Evolutionary conservation across 2,113 vertebrate species (phyloP).

Genomic region (Bucco capensis): DNA sequence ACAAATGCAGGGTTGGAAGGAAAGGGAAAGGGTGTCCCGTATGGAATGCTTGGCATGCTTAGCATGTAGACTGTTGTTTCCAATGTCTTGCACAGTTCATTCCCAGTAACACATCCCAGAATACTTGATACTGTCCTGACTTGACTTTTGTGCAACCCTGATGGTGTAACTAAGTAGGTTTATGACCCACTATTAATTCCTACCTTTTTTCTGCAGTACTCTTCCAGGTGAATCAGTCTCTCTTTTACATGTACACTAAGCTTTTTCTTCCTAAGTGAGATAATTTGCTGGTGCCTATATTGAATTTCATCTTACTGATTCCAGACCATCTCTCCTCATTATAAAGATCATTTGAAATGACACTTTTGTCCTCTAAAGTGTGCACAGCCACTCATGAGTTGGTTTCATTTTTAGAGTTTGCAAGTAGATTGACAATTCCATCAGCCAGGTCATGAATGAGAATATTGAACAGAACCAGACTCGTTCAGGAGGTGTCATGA

Average conservation of each 20-base stretch:
- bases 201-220: background rate
- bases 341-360: constrained; percentile 11
- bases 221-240: background rate
- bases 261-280: background rate
- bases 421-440: constrained; percentile 2
- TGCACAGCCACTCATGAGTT: background rate
- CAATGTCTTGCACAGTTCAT: background rate
- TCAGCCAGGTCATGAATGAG: constrained; percentile 3
- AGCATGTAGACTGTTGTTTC: background rate
- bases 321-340: constrained; percentile 19
- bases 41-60: background rate
- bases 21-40: background rate
- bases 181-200: background rate
- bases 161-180: background rate
- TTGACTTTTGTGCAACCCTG: background rate
- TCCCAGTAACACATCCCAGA: background rate
- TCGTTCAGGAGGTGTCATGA: background rate
- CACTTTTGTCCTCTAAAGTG: background rate
- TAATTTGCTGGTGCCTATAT: background rate
- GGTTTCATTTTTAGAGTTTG: constrained; percentile 7
- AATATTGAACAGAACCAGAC: background rate
- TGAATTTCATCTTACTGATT: constrained; percentile 20
- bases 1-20: background rate
- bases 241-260: background rate
- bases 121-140: background rate